Base-by-base conservation (phyloP, 92 coral and sea anemone genomes). In the Actinostola sp. region DNA sequence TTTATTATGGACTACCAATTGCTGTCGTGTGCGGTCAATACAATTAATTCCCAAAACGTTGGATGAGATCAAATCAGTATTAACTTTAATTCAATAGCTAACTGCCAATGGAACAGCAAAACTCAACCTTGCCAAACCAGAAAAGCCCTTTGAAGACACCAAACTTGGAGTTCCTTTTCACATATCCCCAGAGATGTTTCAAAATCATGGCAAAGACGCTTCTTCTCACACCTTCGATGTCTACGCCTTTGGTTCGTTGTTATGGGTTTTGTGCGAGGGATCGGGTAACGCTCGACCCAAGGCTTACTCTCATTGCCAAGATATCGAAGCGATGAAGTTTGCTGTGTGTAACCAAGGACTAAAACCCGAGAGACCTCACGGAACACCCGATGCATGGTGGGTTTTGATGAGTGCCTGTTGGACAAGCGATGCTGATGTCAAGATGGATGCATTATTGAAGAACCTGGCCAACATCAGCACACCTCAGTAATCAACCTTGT, bases 251-350 rank as follows among this genome's bases (percentile, higher is more conserved):
- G 90, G 90, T 21, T 43, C 70, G 20, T 31, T 85, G 63, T 52
- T 73, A 69, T 85, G 90, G 90, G 86, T 85, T 21, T 31, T 85
- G 23, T 74, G 86, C 65, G 86, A 85, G 42, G 90, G 90, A 63
- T 56, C 86, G 52, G 90, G 90, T 48, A 42, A 27, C 6, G 31
- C 30, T 36, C 65, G 82, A 16, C 90, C 90, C 7, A 41, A 67
- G 12, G 86, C 71, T 63, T 85, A 71, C 58, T 61, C 72, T 1
- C 64, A 38, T 10, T 69, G 78, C 63, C 25, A 30, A 16, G 83
- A 84, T 32, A 53, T 28, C 35, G 75, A 36, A 24, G 73, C 86
- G 31, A 80, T 85, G 86, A 62, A 75, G 59, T 25, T 23, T 34
- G 90, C 90, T 12, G 79, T 75, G 13, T 36, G 68, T 35, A 70